A percentile compares a stretch with the other conserved stretches of the same genome.
Evolutionary conservation across 2,113 vertebrate genomes (phyloP).

Genomic region (Globicephala melas): DNA sequence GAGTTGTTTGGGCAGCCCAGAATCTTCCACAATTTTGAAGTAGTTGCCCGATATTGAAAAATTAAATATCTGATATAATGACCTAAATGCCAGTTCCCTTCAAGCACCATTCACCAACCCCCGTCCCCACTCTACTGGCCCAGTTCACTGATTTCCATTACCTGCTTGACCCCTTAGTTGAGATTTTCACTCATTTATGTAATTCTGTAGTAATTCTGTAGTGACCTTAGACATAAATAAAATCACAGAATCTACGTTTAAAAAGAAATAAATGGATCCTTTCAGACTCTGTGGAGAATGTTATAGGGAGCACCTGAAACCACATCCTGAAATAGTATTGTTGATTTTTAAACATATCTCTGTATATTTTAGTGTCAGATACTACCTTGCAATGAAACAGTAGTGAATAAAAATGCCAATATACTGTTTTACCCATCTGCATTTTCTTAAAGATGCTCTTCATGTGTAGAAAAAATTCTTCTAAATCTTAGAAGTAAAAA

Average conservation of each 20-base stretch:
- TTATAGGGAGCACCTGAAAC: constrained; percentile 54
- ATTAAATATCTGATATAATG: neutral
- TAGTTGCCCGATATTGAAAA: neutral
- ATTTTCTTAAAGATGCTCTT: constrained; percentile 65
- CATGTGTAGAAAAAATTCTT: constrained; percentile 60
- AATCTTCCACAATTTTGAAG: neutral
- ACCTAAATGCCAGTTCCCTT: neutral
- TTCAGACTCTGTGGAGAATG: constrained; percentile 54
- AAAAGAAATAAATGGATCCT: constrained; percentile 49
- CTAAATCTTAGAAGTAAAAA: constrained; percentile 65
- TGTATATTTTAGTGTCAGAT: neutral
- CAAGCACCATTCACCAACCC: neutral
- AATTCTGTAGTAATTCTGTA: constrained; percentile 59
- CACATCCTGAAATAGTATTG: neutral
- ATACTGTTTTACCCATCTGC: neutral
- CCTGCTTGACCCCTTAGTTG: neutral
- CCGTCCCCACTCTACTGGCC: no score
- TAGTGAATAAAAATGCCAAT: constrained; percentile 57
- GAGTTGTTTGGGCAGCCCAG: neutral
- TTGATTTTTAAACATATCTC: neutral
- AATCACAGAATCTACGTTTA: constrained; percentile 50
- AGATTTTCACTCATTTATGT: constrained; percentile 3
- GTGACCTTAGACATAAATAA: constrained; percentile 58
- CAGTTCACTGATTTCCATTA: neutral
- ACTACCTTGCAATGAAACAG: constrained; percentile 54